These are phyloP conservation scores for Hemibagrus wyckioides DNA, from an alignment of 2,113 vertebrate genomes.

Conservation along the genomic window DNA sequence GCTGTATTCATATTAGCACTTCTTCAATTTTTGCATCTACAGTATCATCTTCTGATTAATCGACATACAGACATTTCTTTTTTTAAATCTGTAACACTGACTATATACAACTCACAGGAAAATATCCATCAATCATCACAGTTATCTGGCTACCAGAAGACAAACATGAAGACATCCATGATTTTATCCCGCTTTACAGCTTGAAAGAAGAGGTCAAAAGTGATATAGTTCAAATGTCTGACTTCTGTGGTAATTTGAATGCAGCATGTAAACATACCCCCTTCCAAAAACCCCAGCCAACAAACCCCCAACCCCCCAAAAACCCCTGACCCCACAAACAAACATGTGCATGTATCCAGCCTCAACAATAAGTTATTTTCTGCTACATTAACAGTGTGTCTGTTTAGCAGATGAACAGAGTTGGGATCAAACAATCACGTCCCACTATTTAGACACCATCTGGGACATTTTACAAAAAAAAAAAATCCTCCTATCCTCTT, in stretches of 20 bases:
- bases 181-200: not conserved
- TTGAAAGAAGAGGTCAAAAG: not conserved
- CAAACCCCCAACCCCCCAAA: not conserved
- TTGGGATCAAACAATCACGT: conserved; percentile 49
- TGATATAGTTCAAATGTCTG: not conserved
- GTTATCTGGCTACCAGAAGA: not conserved
- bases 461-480: conserved; percentile 13
- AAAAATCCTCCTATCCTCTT: not conserved
- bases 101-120: not conserved
- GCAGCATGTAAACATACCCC: not conserved
- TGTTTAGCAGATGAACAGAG: conserved; percentile 49
- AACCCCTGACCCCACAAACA: not conserved
- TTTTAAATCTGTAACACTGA: not conserved
- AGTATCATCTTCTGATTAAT: not conserved
- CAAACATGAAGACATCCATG: not conserved
- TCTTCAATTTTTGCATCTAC: not conserved
- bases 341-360: conserved; percentile 2
- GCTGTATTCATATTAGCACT: not conserved
- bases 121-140: not conserved
- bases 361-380: conserved; percentile 48
- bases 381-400: conserved; percentile 50
- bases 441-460: conserved; percentile 26
- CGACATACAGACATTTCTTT: not conserved
- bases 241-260: not conserved
- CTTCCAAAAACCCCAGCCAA: not conserved